Percentiles rank a stretch among this genome's conserved stretches.
Conservation (phyloP, 1,140 invertebrate genomes). For the Nephila pilipes region DNA sequence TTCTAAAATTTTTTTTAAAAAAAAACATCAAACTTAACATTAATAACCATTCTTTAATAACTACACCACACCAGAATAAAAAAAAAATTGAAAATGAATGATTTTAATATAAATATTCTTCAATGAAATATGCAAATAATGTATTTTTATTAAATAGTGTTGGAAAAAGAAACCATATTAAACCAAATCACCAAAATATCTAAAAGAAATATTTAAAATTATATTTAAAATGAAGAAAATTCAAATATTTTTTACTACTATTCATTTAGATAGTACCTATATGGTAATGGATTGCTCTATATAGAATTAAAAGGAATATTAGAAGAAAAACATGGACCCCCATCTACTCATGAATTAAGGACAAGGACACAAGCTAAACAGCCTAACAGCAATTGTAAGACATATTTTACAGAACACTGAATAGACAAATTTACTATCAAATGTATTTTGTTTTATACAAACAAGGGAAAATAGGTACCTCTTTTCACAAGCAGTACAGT, state of each 20-base stretch:
- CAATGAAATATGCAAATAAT: constrained; percentile 33
- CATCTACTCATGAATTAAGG: neutral
- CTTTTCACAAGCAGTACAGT: neutral
- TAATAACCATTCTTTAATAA: too few relatives aligned
- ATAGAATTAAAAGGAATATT: neutral
- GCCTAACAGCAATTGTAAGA: constrained; percentile 32
- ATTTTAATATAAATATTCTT: neutral
- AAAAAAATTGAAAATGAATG: too few relatives aligned
- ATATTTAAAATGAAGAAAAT: neutral
- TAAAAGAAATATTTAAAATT: too few relatives aligned
- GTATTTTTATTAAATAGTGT: constrained; percentile 37
- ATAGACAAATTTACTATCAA: neutral
- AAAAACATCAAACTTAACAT: too few relatives aligned
- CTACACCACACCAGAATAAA: too few relatives aligned
- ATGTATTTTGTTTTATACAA: constrained; percentile 14
- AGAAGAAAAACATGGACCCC: neutral
- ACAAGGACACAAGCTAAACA: constrained; percentile 7
- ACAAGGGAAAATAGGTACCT: constrained; percentile 13
- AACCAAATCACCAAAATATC: neutral
- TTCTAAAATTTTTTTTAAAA: too few relatives aligned
- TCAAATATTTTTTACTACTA: neutral
- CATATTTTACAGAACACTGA: constrained; percentile 24
- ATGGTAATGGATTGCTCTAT: too few relatives aligned
- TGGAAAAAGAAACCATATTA: neutral
- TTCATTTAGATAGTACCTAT: neutral